Conservation (phyloP, 2,113 vertebrate genomes). For the Vimba vimba region DNA sequence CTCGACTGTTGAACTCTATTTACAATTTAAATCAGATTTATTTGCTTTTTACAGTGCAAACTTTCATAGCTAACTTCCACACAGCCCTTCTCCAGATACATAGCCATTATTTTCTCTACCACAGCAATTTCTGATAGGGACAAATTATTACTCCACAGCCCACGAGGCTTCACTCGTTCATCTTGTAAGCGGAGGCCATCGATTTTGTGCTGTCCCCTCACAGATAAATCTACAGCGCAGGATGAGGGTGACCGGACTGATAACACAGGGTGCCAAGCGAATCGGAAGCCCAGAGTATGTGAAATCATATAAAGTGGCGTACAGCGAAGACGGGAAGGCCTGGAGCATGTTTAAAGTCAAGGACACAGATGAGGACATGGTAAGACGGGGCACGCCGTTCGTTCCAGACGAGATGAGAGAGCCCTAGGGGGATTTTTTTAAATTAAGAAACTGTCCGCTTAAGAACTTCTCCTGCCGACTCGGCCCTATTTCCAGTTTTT, state of each 20-base stretch:
- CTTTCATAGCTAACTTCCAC: not conserved
- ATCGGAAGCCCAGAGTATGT: slow-evolving; percentile 88
- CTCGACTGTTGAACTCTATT: too few relatives aligned
- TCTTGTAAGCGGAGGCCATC: not conserved
- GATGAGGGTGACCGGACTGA: slow-evolving; percentile 86
- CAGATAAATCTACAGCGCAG: slow-evolving; percentile 87
- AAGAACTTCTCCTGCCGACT: not conserved
- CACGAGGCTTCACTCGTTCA: slow-evolving; percentile 1
- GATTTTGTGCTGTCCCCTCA: slow-evolving; percentile 48
- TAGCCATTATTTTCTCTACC: not conserved
- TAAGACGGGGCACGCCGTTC: slow-evolving; percentile 63
- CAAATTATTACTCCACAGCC: not conserved
- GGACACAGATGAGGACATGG: slow-evolving; percentile 83
- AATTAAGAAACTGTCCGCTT: not conserved
- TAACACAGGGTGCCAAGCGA: slow-evolving; percentile 88
- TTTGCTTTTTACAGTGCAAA: too few relatives aligned
- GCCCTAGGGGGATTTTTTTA: not conserved
- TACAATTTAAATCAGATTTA: too few relatives aligned
- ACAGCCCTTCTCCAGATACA: not conserved
- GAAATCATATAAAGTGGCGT: slow-evolving; percentile 88
- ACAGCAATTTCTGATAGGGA: slow-evolving; percentile 25
- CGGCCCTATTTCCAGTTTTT: not conserved
- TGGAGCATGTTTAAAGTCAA: slow-evolving; percentile 84
- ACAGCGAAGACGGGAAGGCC: slow-evolving; percentile 82
- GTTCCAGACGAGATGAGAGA: slow-evolving; percentile 16